A percentile compares a stretch with the other conserved stretches of the same genome.
Evolutionary conservation across 2,797 vertebrate species (phyloP).

Genomic region (Taenioides sp.): DNA sequence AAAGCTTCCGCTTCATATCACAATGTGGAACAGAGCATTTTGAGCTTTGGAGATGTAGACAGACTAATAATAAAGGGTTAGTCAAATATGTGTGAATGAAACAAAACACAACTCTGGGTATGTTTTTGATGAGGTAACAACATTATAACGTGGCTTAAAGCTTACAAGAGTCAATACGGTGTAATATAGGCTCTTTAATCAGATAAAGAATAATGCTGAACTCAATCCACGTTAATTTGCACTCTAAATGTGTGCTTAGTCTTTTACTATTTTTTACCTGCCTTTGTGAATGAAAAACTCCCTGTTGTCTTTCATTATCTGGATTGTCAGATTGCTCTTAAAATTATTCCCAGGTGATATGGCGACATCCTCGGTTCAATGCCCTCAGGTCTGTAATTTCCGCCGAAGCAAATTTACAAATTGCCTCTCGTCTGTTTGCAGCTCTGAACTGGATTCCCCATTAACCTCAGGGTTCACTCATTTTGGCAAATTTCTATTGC

Average conservation of each 20-base stretch:
- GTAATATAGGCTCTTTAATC: neutral
- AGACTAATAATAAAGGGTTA: too few relatives aligned
- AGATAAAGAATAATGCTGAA: neutral
- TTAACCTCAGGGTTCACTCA: slow-evolving; percentile 57
- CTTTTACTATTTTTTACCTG: slow-evolving; percentile 12
- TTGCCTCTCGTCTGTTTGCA: slow-evolving; percentile 47
- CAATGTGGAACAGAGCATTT: too few relatives aligned
- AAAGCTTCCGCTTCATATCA: too few relatives aligned
- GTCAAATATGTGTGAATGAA: too few relatives aligned
- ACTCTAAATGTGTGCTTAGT: neutral
- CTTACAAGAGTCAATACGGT: too few relatives aligned
- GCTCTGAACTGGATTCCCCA: slow-evolving; percentile 47
- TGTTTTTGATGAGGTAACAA: too few relatives aligned
- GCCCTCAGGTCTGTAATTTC: slow-evolving; percentile 50
- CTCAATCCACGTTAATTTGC: neutral
- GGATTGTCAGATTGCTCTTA: slow-evolving; percentile 33
- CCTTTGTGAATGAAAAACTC: slow-evolving; percentile 7
- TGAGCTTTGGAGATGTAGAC: too few relatives aligned
- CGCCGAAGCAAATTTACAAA: slow-evolving; percentile 42
- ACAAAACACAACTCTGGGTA: too few relatives aligned
- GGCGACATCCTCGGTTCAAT: slow-evolving; percentile 31
- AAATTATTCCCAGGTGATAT: slow-evolving; percentile 44
- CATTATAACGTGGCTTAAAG: too few relatives aligned
- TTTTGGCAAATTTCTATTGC: slow-evolving; percentile 56
- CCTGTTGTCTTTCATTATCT: slow-evolving; percentile 30